A percentile compares a stretch with the other conserved stretches of the same genome.
These are phyloP conservation scores for Mormyrops attenuatus DNA, from an alignment of 2,797 vertebrate genomes.

Conservation along the genomic window DNA sequence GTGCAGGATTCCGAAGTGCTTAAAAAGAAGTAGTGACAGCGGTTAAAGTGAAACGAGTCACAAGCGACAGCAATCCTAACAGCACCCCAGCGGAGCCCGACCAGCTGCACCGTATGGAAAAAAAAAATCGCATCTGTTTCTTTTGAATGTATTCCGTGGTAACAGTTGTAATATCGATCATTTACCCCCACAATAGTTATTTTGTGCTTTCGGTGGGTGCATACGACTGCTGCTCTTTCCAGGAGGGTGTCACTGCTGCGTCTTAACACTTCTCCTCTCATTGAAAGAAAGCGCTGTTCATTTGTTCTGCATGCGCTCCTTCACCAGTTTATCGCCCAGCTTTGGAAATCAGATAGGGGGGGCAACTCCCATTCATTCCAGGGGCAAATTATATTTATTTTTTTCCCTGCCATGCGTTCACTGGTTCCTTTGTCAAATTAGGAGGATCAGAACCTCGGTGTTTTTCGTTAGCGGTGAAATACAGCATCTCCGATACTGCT, in stretches of 20 bases:
- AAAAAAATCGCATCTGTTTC: slow-evolving; percentile 48
- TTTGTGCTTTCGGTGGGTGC: slow-evolving; percentile 40
- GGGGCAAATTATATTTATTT: slow-evolving; percentile 33
- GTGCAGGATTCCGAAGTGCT: slow-evolving; percentile 48
- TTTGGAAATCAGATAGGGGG: slow-evolving; percentile 33
- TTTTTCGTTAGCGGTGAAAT: slow-evolving; percentile 48
- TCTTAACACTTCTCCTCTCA: slow-evolving; percentile 42
- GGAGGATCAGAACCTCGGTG: slow-evolving; percentile 46
- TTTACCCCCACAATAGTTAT: slow-evolving; percentile 55
- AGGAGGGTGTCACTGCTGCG: slow-evolving; percentile 49
- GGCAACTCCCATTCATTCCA: slow-evolving; percentile 49
- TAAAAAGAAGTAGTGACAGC: slow-evolving; percentile 39
- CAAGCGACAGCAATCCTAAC: slow-evolving; percentile 39
- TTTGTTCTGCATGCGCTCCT: slow-evolving; percentile 36
- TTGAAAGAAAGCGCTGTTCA: slow-evolving; percentile 38
- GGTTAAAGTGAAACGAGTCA: slow-evolving; percentile 34
- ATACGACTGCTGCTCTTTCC: slow-evolving; percentile 51
- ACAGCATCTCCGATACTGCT: slow-evolving; percentile 53
- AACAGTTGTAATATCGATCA: slow-evolving; percentile 51
- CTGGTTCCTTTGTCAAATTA: slow-evolving; percentile 36
- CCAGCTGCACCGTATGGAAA: slow-evolving; percentile 41
- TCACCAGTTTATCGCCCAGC: slow-evolving; percentile 31
- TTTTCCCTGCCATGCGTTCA: slow-evolving; percentile 29
- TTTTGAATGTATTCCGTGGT: slow-evolving; percentile 22
- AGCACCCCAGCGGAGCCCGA: slow-evolving; percentile 36